Conservation (phyloP, 2,888 invertebrate species). For the Antheraea assamensis region DNA sequence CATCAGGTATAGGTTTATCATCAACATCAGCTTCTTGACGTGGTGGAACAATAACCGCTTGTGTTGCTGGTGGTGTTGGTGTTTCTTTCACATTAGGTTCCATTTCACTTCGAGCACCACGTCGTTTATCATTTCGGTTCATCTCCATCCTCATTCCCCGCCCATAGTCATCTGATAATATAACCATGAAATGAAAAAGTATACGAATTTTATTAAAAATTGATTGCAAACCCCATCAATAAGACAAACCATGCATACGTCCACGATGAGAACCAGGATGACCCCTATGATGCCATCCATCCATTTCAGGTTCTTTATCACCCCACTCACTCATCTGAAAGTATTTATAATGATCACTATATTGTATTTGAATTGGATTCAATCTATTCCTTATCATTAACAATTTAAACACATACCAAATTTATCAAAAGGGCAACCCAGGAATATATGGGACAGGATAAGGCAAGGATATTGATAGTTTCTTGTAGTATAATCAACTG, state of each 20-base stretch:
- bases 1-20: constrained; percentile 83
- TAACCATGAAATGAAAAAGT: background rate
- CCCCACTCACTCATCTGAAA: constrained; percentile 78
- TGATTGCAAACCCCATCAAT: background rate
- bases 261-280: constrained; percentile 80
- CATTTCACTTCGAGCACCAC: constrained; percentile 62
- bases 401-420: constrained; percentile 62
- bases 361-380: background rate
- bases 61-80: constrained; percentile 59
- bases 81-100: constrained; percentile 56
- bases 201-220: background rate
- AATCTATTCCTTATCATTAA: constrained; percentile 3
- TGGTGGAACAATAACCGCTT: constrained; percentile 48
- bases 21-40: constrained; percentile 72
- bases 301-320: constrained; percentile 76
- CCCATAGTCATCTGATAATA: constrained; percentile 64
- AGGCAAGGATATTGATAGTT: constrained; percentile 62
- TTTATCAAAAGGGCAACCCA: constrained; percentile 77
- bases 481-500: constrained; percentile 70
- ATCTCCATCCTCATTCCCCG: constrained; percentile 70
- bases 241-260: constrained; percentile 59
- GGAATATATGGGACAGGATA: constrained; percentile 78
- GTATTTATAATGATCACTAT: constrained; percentile 16
- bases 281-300: constrained; percentile 76
- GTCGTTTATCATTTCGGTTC: constrained; percentile 65